Evolutionary conservation across 1,140 invertebrate genomes (phyloP), one percentile per base, ranked within the genome.

Genomic region (Heliconius eleuchia): DNA sequence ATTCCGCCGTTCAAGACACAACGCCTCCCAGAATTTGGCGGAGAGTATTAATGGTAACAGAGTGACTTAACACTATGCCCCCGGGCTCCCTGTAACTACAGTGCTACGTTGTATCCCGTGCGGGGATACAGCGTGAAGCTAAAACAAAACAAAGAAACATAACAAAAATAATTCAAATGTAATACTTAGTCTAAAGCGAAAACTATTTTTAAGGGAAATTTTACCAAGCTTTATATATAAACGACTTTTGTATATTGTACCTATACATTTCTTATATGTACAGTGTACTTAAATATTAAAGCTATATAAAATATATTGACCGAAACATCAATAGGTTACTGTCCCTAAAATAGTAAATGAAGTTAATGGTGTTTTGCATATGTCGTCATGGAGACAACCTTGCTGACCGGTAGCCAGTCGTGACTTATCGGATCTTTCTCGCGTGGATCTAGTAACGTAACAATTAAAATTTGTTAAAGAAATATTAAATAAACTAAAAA

Each of bases 341-440:
- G 73, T 66, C 71, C 73, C 66, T 73, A 78, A 78, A 75, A 78
- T 74, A 70, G 73, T 52, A 50, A 27, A 18, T 71, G 37, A 6
- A 80, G 75, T 37, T 83, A 83, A 83, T 83, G 46, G 82, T 90
- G 87, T 90, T 90, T 86, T 83, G 77, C 57, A 71, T 71, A 11
- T 57, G 83, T 88, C 75, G 82, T 86, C 74, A 88, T 84, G 82
- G 83, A 77, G 76, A 88, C 86, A 81, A 71, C 85, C 76, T 83
- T 82, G 83, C 79, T 57, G 75, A 66, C 71, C 70, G 23, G 30
- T 76, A 80, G 42, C 55, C 66, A 70, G 76, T 72, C 50, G 70
- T 16, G 60, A 30, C 60, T 37, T 79, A 57, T 79, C 57, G 60
- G 73, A 73, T 80, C 52, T 80, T 42, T 66, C 39, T 76, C 2